A percentile compares a stretch with the other conserved stretches of the same genome.
These are phyloP conservation scores for Silvanus unidentatus DNA, from an alignment of 2,888 invertebrate genomes.

Conservation along the genomic window DNA sequence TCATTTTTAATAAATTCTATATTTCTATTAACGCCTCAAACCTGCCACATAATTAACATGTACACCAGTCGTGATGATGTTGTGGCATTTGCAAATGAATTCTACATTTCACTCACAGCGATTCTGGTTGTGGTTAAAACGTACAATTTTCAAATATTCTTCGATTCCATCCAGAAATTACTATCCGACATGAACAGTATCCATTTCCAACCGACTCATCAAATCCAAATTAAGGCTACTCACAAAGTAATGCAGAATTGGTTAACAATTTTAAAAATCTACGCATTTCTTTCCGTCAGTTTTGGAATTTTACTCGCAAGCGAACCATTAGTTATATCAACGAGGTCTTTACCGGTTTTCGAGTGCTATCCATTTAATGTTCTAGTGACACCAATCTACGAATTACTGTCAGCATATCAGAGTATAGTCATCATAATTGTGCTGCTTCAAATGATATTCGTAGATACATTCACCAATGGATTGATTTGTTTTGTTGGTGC, in stretches of 20 bases:
- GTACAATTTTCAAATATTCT: conserved; percentile 10
- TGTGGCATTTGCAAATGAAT: conserved; percentile 17
- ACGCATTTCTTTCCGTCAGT: too few relatives aligned
- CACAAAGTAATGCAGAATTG: too few relatives aligned
- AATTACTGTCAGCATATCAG: conserved; percentile 16
- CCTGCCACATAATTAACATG: conserved; percentile 18
- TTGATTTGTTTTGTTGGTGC: conserved; percentile 10
- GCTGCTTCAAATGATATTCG: conserved; percentile 9
- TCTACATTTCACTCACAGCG: conserved; percentile 15
- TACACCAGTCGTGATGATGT: conserved; percentile 16
- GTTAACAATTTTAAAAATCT: not conserved
- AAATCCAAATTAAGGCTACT: conserved; percentile 6
- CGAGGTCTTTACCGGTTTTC: conserved; percentile 12
- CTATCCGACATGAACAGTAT: conserved; percentile 12
- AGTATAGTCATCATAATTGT: conserved; percentile 8
- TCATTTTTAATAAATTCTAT: conserved; percentile 1
- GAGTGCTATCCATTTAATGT: conserved; percentile 17
- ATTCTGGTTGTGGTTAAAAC: conserved; percentile 15
- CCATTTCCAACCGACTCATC: conserved; percentile 10
- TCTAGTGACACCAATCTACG: conserved; percentile 11
- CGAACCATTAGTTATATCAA: too few relatives aligned
- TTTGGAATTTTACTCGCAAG: too few relatives aligned
- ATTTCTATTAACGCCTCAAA: conserved; percentile 14
- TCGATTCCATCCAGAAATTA: conserved; percentile 8
- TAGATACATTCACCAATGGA: conserved; percentile 12